These are phyloP conservation scores for Choreutis nemorana DNA, from an alignment of 2,888 invertebrate genomes.

Conservation along the genomic window DNA sequence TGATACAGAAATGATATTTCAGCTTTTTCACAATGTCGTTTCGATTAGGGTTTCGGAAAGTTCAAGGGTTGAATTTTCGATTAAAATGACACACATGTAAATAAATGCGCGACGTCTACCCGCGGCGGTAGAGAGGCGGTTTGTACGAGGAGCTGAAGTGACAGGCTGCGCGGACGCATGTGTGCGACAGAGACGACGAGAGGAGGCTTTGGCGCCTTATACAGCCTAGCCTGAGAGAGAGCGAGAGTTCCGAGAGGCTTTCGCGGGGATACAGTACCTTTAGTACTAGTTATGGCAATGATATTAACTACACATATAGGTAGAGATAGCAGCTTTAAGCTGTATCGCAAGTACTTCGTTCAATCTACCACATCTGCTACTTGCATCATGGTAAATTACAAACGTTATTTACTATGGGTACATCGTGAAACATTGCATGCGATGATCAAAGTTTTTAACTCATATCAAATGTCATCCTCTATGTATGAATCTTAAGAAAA, in stretches of 20 bases:
- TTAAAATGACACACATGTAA: too few relatives aligned
- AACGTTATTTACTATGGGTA: too few relatives aligned
- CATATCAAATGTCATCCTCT: too few relatives aligned
- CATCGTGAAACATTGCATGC: too few relatives aligned
- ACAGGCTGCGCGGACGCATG: conserved; percentile 43
- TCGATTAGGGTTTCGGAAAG: neutral
- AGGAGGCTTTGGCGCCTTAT: conserved; percentile 46
- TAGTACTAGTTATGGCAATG: conserved; percentile 35
- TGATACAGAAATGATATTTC: conserved; percentile 6
- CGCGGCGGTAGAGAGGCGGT: conserved; percentile 42
- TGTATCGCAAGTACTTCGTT: too few relatives aligned
- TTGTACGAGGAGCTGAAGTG: conserved; percentile 35
- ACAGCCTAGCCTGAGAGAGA: conserved; percentile 22
- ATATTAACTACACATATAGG: too few relatives aligned
- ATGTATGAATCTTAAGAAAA: too few relatives aligned
- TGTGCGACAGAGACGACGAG: conserved; percentile 38
- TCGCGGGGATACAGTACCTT: conserved; percentile 57
- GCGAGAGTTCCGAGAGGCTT: conserved; percentile 39
- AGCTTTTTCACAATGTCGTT: too few relatives aligned
- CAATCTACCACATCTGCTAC: too few relatives aligned
- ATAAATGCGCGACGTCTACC: conserved; percentile 29
- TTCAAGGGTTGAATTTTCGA: conserved; percentile 9
- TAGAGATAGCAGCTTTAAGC: too few relatives aligned
- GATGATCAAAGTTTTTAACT: too few relatives aligned
- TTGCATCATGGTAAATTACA: too few relatives aligned